Evolutionary conservation across 2,888 invertebrate species (phyloP), one percentile per base, ranked within the genome.

Genomic region (Epirrhoe alternata): DNA sequence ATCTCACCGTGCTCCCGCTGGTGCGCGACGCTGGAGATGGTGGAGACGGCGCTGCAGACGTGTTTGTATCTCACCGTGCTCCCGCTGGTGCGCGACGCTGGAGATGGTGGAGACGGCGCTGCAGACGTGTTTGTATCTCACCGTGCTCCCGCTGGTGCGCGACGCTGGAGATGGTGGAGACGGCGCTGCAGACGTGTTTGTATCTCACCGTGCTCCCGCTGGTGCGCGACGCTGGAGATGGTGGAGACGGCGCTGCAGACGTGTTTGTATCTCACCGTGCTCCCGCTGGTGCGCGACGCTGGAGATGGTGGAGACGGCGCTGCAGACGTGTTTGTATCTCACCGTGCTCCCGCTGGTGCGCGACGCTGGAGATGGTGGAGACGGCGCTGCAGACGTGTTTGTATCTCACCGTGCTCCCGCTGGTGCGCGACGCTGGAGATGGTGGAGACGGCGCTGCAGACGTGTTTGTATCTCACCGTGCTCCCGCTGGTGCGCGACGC

Each of bases 301-400:
- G 68, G 98, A 97, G 77, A 99, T 99, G 33, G 98, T 97, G 83
- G 97, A 97, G 0, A 99, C 98, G 12, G 99, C 99, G 85, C 97
- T 97, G 86, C 98, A 98, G 8, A 99, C 98, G 88, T n/a, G n/a
- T n/a, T n/a, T n/a, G n/a, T n/a, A n/a, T n/a, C n/a, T n/a, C n/a
- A n/a, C n/a, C n/a, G n/a, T n/a, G n/a, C n/a, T n/a, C n/a, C n/a
- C n/a, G n/a, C n/a, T n/a, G 47, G 88, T 98, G 98, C 0, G 99
- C 98, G 6, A 99, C 98, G 82, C 97, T 97, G 68, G 98, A 97
- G 77, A 99, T 99, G 33, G 98, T 97, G 83, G 97, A 97, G 0
- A 99, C 98, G 12, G 99, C 99, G 85, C 97, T 97, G 86, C 98
- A 98, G 8, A 99, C 98, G 88, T n/a, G n/a, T n/a, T n/a, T n/a